A percentile compares a stretch with the other conserved stretches of the same genome.
phyloP scores from a whole-genome alignment of 2,113 vertebrate species.

The Saguinus midas region DNA sequence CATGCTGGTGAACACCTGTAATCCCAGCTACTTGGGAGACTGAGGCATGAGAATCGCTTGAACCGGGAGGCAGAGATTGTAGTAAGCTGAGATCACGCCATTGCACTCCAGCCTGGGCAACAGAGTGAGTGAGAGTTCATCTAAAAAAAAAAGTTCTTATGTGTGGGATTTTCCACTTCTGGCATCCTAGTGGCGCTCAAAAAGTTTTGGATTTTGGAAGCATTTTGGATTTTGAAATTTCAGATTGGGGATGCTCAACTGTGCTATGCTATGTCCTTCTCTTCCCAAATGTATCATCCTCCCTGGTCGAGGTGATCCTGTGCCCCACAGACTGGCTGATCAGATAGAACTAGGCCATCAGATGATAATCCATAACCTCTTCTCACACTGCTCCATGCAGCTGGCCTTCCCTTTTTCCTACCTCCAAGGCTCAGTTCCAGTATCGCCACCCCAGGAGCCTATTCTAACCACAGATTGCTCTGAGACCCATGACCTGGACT shows the following conservation, averaged over 20 bases:
- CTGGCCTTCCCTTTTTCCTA: background rate
- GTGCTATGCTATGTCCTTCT: background rate
- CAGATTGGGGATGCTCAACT: background rate
- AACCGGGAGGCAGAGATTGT: too few species aligned
- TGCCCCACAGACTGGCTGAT: background rate
- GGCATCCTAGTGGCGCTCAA: background rate
- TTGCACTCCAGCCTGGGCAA: too few species aligned
- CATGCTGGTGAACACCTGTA: too few species aligned
- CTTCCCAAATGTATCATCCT: background rate
- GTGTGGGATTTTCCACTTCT: background rate
- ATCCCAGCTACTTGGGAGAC: too few species aligned
- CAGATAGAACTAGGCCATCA: background rate
- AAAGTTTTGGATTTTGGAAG: background rate
- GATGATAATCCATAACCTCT: fast-evolving
- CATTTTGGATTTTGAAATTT: background rate
- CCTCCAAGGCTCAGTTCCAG: background rate
- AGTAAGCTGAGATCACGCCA: too few species aligned
- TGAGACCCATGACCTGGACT: background rate
- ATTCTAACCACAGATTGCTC: background rate
- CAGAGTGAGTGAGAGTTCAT: too few species aligned
- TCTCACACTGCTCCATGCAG: background rate
- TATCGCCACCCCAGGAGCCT: background rate
- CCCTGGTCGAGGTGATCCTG: background rate
- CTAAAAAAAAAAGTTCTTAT: background rate
- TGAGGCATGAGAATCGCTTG: too few species aligned